Evolutionary conservation across 2,113 vertebrate genomes (phyloP).

Genomic region (Larimichthys polyactis): DNA sequence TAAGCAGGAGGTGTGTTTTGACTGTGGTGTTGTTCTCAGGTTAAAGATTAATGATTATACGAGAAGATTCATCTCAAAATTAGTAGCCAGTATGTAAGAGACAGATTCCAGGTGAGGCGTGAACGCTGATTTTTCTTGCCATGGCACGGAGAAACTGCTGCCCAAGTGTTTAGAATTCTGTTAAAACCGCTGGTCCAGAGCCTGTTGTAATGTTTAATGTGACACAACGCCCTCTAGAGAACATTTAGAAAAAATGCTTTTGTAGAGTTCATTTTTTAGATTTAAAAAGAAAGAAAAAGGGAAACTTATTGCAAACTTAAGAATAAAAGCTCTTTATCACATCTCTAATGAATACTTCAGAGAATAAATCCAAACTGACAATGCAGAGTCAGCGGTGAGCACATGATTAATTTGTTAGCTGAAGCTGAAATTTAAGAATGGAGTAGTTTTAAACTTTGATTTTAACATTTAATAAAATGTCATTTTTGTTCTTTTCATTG

Average conservation of each 20-base stretch:
- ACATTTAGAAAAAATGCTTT: no score
- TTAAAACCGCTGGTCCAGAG: not conserved
- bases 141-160: not conserved
- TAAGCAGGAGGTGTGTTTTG: not conserved
- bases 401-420: not conserved
- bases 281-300: no score
- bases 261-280: no score
- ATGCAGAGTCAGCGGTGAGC: not conserved
- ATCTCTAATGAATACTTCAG: not conserved
- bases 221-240: constrained; percentile 55
- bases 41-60: not conserved
- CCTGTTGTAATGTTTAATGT: not conserved
- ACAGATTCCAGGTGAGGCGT: not conserved
- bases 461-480: not conserved
- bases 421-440: no score
- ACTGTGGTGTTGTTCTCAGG: not conserved
- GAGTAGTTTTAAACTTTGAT: not conserved
- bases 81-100: not conserved
- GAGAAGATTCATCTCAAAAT: not conserved
- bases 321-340: not conserved
- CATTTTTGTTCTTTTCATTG: not conserved
- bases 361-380: not conserved
- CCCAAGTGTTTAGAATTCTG: not conserved
- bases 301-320: not conserved
- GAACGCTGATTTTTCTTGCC: not conserved